phyloP scores from a whole-genome alignment of 2,797 vertebrate genomes.

The Pseudopleuronectes americanus region DNA sequence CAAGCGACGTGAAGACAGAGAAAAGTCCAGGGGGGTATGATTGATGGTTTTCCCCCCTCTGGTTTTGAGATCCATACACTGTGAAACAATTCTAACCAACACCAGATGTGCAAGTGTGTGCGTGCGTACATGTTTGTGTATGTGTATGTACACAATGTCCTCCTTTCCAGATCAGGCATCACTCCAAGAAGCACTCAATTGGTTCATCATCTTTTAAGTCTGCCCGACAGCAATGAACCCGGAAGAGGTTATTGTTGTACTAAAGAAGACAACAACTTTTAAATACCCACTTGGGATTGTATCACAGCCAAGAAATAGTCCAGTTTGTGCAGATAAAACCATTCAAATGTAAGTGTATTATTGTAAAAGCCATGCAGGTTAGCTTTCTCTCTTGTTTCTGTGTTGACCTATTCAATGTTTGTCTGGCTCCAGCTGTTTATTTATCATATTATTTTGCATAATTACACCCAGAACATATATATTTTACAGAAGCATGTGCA shows the following conservation, averaged over 20 bases:
- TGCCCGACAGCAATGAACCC: background rate
- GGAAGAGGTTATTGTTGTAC: background rate
- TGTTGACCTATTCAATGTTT: background rate
- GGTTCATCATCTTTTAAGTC: background rate
- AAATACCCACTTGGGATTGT: background rate
- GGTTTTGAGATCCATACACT: constrained; percentile 65
- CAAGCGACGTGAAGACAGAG: constrained; percentile 19
- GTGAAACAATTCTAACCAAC: constrained; percentile 75
- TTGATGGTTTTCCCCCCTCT: constrained; percentile 73
- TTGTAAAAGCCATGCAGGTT: no score
- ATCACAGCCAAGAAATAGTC: background rate
- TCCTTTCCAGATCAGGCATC: constrained; percentile 10
- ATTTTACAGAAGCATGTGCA: background rate
- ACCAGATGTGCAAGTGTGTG: constrained; percentile 77
- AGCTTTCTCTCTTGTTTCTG: background rate
- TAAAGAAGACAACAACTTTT: no score
- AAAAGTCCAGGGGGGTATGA: constrained; percentile 51
- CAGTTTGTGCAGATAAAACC: background rate
- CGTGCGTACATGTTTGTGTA: constrained; percentile 22
- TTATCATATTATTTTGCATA: background rate
- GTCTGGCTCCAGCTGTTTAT: background rate
- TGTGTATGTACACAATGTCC: constrained; percentile 15
- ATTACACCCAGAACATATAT: background rate
- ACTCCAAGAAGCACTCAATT: background rate
- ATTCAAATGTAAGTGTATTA: no score